Conservation (phyloP, 1,140 invertebrate genomes). For the Dinoponera quadriceps region DNA sequence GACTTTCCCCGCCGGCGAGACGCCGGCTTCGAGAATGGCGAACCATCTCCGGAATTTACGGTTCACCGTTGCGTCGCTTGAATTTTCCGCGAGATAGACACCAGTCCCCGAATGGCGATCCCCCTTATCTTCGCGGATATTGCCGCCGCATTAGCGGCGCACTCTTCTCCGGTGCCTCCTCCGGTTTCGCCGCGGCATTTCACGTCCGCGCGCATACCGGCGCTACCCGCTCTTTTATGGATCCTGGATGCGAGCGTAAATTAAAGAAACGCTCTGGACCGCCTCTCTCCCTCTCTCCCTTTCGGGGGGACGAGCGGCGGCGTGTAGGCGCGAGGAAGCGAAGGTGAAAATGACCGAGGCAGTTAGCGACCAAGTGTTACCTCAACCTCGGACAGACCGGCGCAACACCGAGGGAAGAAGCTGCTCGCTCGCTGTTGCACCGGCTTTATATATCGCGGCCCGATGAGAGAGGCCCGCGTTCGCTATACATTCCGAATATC, state of each 20-base stretch:
- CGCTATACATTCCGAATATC: conserved; percentile 48
- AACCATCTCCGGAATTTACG: conserved; percentile 7
- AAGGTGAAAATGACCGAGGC: conserved; percentile 69
- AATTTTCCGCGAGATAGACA: conserved; percentile 10
- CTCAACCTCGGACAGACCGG: conserved; percentile 17
- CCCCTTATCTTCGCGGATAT: conserved; percentile 41
- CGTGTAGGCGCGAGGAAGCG: conserved; percentile 52
- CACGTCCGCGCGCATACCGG: conserved; percentile 33
- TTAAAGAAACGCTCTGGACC: conserved; percentile 54
- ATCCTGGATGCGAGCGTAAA: conserved; percentile 66
- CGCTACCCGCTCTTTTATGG: conserved; percentile 62
- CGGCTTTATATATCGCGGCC: conserved; percentile 3
- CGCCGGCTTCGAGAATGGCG: not conserved
- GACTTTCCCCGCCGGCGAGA: conserved; percentile 22
- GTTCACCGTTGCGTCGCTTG: not conserved
- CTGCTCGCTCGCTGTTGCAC: not conserved
- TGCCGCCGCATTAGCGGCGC: conserved; percentile 40
- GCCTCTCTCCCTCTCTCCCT: not conserved
- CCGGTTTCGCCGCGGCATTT: conserved; percentile 39
- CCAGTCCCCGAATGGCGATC: not conserved
- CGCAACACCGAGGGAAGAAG: conserved; percentile 7
- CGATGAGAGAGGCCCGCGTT: not conserved
- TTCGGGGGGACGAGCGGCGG: not conserved
- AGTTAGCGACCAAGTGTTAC: conserved; percentile 73
- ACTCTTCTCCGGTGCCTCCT: conserved; percentile 41